Conservation (phyloP, 1,140 invertebrate species). For the Solen grandis region DNA sequence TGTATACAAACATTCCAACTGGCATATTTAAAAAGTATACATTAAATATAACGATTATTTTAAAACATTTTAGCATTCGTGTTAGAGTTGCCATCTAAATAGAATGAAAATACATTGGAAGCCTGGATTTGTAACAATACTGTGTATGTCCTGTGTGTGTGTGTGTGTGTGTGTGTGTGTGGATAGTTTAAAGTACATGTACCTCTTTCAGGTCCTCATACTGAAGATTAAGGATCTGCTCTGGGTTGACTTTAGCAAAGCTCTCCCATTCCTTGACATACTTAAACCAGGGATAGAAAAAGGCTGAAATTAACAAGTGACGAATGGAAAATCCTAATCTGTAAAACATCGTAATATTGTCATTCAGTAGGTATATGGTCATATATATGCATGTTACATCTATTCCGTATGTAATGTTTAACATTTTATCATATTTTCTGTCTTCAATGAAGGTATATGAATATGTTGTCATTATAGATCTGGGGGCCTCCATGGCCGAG, state of each 20-base stretch:
- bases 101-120: no score
- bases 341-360: neutral
- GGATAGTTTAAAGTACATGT: no score
- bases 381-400: neutral
- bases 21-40: no score
- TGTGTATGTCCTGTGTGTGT: no score
- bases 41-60: no score
- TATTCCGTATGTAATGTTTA: neutral
- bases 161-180: no score
- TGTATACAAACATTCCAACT: no score
- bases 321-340: neutral
- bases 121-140: no score
- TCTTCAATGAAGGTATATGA: neutral
- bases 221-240: constrained; percentile 33
- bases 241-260: constrained; percentile 29
- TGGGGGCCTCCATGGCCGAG: no score
- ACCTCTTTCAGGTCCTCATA: constrained; percentile 50
- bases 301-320: constrained; percentile 4
- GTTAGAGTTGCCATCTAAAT: no score
- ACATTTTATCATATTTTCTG: neutral
- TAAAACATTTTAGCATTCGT: no score
- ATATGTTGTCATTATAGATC: neutral
- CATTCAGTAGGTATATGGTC: neutral
- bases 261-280: constrained; percentile 43
- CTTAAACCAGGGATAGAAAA: constrained; percentile 23